Conservation (phyloP, 2,888 invertebrate species). For the Celastrina argiolus region DNA sequence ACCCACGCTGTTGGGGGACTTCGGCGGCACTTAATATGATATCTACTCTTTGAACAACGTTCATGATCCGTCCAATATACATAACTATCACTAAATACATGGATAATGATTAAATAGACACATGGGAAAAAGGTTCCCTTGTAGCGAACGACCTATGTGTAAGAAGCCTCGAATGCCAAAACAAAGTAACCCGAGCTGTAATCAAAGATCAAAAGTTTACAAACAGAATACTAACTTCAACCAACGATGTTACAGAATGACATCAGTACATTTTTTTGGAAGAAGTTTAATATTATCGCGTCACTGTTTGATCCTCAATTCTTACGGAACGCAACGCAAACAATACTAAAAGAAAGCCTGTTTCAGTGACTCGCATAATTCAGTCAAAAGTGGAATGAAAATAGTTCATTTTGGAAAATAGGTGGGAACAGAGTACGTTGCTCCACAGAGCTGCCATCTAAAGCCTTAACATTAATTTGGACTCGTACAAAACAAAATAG, state of each 20-base stretch:
- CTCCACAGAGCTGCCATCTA: slow-evolving; percentile 17
- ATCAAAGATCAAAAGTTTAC: background rate
- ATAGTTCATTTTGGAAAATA: background rate
- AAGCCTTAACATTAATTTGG: slow-evolving; percentile 13
- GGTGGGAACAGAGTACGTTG: slow-evolving; percentile 8
- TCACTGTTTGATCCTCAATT: background rate
- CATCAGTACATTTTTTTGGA: background rate
- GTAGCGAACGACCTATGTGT: slow-evolving; percentile 8
- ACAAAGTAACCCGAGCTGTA: background rate
- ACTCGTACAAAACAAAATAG: slow-evolving; percentile 15
- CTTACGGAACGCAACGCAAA: background rate
- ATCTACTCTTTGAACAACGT: slow-evolving; percentile 38
- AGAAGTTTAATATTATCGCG: background rate
- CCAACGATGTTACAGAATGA: background rate
- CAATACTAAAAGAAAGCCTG: slow-evolving; percentile 47
- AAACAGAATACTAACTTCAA: background rate
- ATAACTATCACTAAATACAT: background rate
- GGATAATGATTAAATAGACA: slow-evolving; percentile 16
- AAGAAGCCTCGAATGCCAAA: slow-evolving; percentile 13
- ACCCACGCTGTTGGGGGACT: slow-evolving; percentile 26
- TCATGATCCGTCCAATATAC: slow-evolving; percentile 24
- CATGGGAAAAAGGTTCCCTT: background rate
- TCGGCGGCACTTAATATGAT: slow-evolving; percentile 36
- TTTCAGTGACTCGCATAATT: slow-evolving; percentile 51
- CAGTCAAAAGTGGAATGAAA: slow-evolving; percentile 12